Conservation (phyloP, 2,113 vertebrate genomes). For the Sinocyclocheilus anshuiensis region DNA sequence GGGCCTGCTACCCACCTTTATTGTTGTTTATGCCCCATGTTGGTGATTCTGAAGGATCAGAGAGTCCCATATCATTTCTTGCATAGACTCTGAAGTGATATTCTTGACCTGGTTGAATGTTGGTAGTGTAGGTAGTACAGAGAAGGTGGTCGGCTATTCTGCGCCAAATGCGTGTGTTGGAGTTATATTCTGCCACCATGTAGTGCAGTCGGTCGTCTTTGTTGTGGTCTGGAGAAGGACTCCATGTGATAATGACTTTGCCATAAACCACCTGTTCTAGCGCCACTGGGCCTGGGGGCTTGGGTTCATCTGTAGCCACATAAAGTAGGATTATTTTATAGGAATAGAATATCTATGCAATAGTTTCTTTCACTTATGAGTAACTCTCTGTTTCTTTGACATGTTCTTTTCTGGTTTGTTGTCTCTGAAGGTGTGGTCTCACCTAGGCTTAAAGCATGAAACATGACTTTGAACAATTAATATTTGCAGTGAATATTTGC, state of each 20-base stretch:
- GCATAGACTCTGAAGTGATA: conserved; percentile 89
- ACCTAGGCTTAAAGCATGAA: neutral
- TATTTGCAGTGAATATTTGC: neutral
- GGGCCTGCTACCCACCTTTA: conserved; percentile 68
- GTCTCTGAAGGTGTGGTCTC: neutral
- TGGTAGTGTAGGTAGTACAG: conserved; percentile 84
- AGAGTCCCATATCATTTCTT: conserved; percentile 84
- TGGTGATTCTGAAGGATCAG: conserved; percentile 77
- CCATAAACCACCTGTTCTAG: conserved; percentile 81
- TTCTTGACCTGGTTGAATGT: conserved; percentile 79
- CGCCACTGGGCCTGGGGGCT: conserved; percentile 79
- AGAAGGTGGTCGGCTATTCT: conserved; percentile 80
- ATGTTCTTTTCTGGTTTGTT: neutral
- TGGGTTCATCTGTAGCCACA: conserved; percentile 77
- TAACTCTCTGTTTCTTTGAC: neutral
- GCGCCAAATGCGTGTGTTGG: conserved; percentile 75
- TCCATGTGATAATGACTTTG: conserved; percentile 86
- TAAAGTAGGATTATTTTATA: neutral
- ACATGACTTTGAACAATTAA: neutral
- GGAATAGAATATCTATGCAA: neutral
- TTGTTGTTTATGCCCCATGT: conserved; percentile 75
- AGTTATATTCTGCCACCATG: conserved; percentile 78
- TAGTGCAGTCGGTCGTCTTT: conserved; percentile 80
- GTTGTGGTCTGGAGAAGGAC: conserved; percentile 83
- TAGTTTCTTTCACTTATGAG: neutral